Conservation (phyloP, 2,888 invertebrate genomes). For the Aspidapion aeneum region DNA sequence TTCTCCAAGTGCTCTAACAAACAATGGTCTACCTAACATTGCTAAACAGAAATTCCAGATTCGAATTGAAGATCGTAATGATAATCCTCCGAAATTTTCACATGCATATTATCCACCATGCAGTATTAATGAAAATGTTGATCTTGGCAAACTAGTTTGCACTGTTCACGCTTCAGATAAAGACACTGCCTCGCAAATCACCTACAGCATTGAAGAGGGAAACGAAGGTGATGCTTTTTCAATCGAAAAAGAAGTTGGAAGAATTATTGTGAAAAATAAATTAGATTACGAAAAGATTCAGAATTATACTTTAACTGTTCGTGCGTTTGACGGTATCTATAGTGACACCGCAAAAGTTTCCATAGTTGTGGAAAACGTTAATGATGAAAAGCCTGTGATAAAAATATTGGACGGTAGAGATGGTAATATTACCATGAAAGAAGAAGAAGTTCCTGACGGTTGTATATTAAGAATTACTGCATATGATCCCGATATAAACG, state of each 20-base stretch:
- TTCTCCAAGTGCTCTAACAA: slow-evolving; percentile 72
- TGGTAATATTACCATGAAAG: slow-evolving; percentile 52
- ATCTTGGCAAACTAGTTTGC: slow-evolving; percentile 77
- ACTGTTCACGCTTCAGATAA: slow-evolving; percentile 85
- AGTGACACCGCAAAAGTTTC: slow-evolving; percentile 80
- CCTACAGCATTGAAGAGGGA: slow-evolving; percentile 84
- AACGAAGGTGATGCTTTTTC: slow-evolving; percentile 83
- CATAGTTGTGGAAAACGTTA: slow-evolving; percentile 84
- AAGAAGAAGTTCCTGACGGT: slow-evolving; percentile 66
- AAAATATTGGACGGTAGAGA: slow-evolving; percentile 60
- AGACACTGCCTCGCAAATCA: slow-evolving; percentile 84
- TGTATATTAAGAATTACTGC: slow-evolving; percentile 73
- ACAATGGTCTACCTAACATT: slow-evolving; percentile 65
- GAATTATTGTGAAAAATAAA: slow-evolving; percentile 72
- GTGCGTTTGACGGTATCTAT: slow-evolving; percentile 80
- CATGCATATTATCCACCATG: slow-evolving; percentile 69
- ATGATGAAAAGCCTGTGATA: slow-evolving; percentile 90
- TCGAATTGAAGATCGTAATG: slow-evolving; percentile 93
- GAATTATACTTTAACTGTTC: slow-evolving; percentile 79
- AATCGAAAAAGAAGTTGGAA: slow-evolving; percentile 81
- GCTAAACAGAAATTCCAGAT: slow-evolving; percentile 82
- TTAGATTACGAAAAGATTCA: slow-evolving; percentile 83
- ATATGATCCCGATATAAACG: slow-evolving; percentile 82
- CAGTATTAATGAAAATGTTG: slow-evolving; percentile 78
- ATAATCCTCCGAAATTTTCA: slow-evolving; percentile 90